Evolutionary conservation across 2,797 vertebrate species (phyloP).

Genomic region (Macrochelys suwanniensis): DNA sequence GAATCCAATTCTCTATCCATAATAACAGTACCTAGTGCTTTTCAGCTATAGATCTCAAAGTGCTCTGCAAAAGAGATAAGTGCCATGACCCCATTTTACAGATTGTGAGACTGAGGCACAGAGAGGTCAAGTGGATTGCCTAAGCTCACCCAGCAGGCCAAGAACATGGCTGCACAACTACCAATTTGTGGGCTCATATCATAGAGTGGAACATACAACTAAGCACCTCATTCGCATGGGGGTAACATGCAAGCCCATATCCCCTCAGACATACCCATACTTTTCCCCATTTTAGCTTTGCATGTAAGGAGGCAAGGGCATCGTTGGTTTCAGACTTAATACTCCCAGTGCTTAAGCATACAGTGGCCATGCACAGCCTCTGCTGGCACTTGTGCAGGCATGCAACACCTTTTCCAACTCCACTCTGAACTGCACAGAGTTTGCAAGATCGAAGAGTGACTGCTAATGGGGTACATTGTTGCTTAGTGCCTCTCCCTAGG

Average conservation of each 20-base stretch:
- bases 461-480: too few species aligned
- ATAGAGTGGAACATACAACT: neutral
- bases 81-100: neutral
- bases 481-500: neutral
- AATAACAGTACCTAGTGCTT: neutral
- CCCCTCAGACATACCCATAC: neutral
- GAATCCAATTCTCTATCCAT: neutral
- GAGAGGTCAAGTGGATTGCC: neutral
- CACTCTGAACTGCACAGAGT: neutral
- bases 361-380: too few species aligned
- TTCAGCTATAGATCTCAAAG: fast-evolving
- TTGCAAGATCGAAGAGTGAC: neutral
- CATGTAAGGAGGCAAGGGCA: neutral
- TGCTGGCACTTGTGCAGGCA: neutral
- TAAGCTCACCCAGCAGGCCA: too few species aligned
- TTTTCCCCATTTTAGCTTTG: neutral
- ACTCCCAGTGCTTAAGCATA: neutral
- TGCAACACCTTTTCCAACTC: neutral
- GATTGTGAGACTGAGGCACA: neutral
- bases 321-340: neutral
- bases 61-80: neutral
- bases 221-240: neutral
- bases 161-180: neutral
- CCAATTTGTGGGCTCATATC: neutral
- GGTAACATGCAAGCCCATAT: neutral